Conservation (phyloP, 2,113 vertebrate genomes). For the Chinchilla lanigera region DNA sequence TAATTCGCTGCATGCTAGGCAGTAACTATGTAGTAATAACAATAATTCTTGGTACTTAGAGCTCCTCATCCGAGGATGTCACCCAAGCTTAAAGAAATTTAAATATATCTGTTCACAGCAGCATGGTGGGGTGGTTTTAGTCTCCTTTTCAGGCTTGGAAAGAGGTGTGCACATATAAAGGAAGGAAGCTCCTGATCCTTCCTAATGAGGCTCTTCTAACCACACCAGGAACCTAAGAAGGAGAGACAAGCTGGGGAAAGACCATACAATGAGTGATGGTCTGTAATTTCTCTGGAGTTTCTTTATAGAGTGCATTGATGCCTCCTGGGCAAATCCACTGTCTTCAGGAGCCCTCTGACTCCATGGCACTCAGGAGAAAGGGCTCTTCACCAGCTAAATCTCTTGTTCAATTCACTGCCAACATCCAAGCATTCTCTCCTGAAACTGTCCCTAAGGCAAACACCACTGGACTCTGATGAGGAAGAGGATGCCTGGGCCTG, state of each 20-base stretch:
- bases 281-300: not conserved
- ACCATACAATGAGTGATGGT: not conserved
- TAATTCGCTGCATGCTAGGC: constrained; percentile 80
- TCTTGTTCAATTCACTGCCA: not conserved
- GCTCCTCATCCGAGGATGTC: constrained; percentile 76
- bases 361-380: not conserved
- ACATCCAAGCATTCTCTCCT: not conserved
- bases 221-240: not conserved
- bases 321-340: not conserved
- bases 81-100: constrained; percentile 79
- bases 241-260: not conserved
- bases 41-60: constrained; percentile 84
- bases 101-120: constrained; percentile 61
- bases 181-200: not conserved
- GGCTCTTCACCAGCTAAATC: not conserved
- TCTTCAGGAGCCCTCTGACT: not conserved
- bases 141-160: constrained; percentile 45
- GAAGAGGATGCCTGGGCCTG: not conserved
- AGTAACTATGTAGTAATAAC: constrained; percentile 83
- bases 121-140: not conserved
- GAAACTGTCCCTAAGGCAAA: not conserved
- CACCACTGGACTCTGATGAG: not conserved
- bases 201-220: not conserved
- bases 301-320: not conserved
- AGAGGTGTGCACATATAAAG: not conserved